Evolutionary conservation across 35 echinoderm and acorn worm species (phyloP).

Genomic region (Hemicentrotus pulcherrimus): DNA sequence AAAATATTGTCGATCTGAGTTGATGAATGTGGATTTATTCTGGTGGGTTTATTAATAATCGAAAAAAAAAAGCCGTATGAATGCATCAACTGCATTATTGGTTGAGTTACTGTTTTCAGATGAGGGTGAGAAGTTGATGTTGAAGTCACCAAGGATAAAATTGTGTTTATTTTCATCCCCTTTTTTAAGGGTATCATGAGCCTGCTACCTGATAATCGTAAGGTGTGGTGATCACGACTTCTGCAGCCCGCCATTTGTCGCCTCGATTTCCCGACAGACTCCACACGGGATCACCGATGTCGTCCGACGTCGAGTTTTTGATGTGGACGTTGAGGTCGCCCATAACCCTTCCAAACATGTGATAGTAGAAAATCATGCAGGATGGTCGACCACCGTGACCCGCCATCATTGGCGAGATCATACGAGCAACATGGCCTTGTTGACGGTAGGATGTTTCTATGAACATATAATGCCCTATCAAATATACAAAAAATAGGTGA

Average conservation of each 20-base stretch:
- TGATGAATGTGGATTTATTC: no score
- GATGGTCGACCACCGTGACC: constrained; percentile 10
- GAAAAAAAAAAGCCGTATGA: no score
- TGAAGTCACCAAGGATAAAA: no score
- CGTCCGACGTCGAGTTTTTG: constrained; percentile 36
- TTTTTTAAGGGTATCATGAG: no score
- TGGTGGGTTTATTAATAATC: no score
- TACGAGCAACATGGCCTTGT: constrained; percentile 57
- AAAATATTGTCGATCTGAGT: no score
- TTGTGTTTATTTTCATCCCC: no score
- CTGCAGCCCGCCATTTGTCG: constrained; percentile 58
- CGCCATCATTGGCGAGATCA: constrained; percentile 42
- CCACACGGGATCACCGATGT: constrained; percentile 44
- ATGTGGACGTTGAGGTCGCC: constrained; percentile 61
- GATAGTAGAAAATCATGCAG: constrained; percentile 62
- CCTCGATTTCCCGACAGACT: constrained; percentile 54
- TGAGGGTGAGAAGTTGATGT: no score
- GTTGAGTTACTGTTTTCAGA: no score
- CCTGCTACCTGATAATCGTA: constrained; percentile 44
- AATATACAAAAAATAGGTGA: not conserved
- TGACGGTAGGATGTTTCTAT: constrained; percentile 44
- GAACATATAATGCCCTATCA: constrained; percentile 55
- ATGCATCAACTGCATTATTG: no score
- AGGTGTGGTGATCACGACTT: constrained; percentile 39
- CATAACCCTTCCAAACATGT: constrained; percentile 45